Evolutionary conservation across 2,113 vertebrate species (phyloP).

Genomic region (Probosciger aterrimus): DNA sequence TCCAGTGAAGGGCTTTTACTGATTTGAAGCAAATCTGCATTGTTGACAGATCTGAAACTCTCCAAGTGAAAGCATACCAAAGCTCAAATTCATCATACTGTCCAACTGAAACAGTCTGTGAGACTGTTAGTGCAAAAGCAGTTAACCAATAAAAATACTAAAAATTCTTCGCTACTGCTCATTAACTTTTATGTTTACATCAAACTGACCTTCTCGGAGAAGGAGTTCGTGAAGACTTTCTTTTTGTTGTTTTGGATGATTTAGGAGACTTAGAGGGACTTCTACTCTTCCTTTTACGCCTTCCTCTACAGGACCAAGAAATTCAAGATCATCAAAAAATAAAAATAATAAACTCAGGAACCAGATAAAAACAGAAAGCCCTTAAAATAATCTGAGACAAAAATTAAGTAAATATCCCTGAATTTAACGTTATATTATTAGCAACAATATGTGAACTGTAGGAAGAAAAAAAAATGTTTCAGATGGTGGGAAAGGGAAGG

Average conservation of each 20-base stretch:
- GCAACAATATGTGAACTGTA: background rate
- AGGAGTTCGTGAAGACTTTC: conserved; percentile 82
- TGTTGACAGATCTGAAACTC: background rate
- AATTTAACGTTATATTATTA: background rate
- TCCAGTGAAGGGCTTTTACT: background rate
- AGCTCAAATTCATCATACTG: background rate
- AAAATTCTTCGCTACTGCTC: background rate
- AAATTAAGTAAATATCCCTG: background rate
- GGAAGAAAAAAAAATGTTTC: background rate
- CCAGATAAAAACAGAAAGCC: background rate
- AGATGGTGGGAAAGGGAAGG: background rate
- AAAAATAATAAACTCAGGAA: background rate
- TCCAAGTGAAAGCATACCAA: background rate
- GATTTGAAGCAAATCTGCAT: background rate
- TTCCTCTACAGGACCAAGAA: conserved; percentile 74
- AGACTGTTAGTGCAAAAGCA: background rate
- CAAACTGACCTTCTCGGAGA: conserved; percentile 84
- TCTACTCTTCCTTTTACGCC: conserved; percentile 83
- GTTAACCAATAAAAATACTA: background rate
- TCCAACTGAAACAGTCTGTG: background rate
- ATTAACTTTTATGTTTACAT: background rate
- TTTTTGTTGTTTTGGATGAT: conserved; percentile 82
- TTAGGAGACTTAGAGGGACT: conserved; percentile 82
- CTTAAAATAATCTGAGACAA: background rate
- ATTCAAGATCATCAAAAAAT: background rate